Evolutionary conservation across 2,888 invertebrate species (phyloP), one percentile per base, ranked within the genome.

Genomic region (Sepioteuthis lessoniana): DNA sequence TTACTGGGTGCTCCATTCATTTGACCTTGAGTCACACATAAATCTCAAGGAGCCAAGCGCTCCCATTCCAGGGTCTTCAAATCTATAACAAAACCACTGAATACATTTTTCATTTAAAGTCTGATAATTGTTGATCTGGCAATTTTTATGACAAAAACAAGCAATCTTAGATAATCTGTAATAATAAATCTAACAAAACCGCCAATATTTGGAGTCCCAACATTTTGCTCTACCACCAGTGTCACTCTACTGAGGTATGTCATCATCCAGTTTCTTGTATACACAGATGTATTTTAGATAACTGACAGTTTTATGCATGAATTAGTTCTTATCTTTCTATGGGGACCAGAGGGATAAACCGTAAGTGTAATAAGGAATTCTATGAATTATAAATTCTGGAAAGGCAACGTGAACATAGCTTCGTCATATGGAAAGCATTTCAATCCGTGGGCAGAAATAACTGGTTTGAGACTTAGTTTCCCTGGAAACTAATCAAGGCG

Each of bases 401-500:
- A 35, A 76, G 76, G 76, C n/a, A 35, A 35, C 35, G 76, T n/a
- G n/a, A 19, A 76, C n/a, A 25, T 35, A 19, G n/a, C 76, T n/a
- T 76, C 76, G n/a, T 76, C 76, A 35, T 76, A 76, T 76, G 76
- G 76, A 76, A 76, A 76, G 13, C 76, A 76, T 76, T 76, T 35
- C 76, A 35, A 35, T 76, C n/a, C n/a, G n/a, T 13, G 10, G 16
- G 35, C n/a, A 16, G n/a, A 55, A 55, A n/a, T 76, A n/a, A n/a
- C 76, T 35, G 76, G 25, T 35, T 76, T 19, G 35, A n/a, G 76
- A 76, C 76, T 35, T 10, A 76, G 35, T 76, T 76, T 76, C 76
- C 76, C 76, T 76, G 76, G 76, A 76, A 76, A 76, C 76, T n/a
- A 76, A 76, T 76, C 76, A 76, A 19, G 76, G 76, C 76, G n/a